Conservation (phyloP, 2,113 vertebrate species). For the Perca flavescens region DNA sequence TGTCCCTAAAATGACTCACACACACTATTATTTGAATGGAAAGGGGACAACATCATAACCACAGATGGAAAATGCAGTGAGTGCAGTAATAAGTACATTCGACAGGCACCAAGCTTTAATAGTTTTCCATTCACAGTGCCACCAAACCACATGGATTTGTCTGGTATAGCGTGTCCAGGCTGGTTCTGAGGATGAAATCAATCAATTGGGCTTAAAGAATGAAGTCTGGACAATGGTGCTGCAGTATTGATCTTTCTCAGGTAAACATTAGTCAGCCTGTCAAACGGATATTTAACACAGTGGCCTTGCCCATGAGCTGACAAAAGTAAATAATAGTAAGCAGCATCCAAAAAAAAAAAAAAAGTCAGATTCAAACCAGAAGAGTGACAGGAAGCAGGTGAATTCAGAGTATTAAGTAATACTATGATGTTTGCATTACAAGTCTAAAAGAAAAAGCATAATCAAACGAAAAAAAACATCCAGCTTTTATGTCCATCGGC, state of each 20-base stretch:
- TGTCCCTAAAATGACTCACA: slow-evolving; percentile 1
- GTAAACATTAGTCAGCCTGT: slow-evolving; percentile 63
- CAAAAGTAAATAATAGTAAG: slow-evolving; percentile 29
- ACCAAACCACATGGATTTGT: slow-evolving; percentile 37
- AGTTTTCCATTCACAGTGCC: slow-evolving; percentile 31
- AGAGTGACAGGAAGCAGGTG: neutral
- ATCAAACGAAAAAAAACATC: slow-evolving; percentile 9
- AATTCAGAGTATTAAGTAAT: neutral
- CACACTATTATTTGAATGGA: neutral
- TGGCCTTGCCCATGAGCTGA: slow-evolving; percentile 36
- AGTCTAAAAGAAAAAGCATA: slow-evolving; percentile 1
- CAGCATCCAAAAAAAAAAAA: neutral
- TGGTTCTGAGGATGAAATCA: slow-evolving; percentile 42
- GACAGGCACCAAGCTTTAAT: slow-evolving; percentile 24
- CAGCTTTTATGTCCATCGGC: neutral
- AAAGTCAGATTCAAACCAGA: neutral
- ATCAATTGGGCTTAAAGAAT: slow-evolving; percentile 71
- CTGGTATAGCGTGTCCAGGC: slow-evolving; percentile 39
- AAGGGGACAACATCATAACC: slow-evolving; percentile 2
- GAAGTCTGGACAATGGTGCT: slow-evolving; percentile 56
- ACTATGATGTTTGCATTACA: neutral
- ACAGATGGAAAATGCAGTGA: neutral
- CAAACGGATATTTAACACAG: slow-evolving; percentile 61
- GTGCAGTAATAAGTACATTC: slow-evolving; percentile 7
- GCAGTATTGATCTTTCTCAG: slow-evolving; percentile 64